Percentiles rank a stretch among this genome's conserved stretches.
These are phyloP conservation scores for Micromys minutus DNA, from an alignment of 2,113 vertebrate species.

Conservation along the genomic window DNA sequence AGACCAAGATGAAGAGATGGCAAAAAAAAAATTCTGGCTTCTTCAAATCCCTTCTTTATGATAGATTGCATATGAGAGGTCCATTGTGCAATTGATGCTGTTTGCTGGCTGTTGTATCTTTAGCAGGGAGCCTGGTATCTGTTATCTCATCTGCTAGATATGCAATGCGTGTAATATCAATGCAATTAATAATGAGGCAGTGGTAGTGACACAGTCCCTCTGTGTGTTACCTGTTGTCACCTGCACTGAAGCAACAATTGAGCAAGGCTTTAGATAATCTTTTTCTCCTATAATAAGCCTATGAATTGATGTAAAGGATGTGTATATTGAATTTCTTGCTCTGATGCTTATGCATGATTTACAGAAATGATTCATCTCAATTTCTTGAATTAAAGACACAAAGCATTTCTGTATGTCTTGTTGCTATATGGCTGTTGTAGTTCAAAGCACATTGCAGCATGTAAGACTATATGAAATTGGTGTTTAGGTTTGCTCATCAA, in stretches of 20 bases:
- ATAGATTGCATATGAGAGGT: not conserved
- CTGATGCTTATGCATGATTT: not conserved
- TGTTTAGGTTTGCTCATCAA: not conserved
- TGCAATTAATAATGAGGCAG: not conserved
- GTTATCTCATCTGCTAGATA: not conserved
- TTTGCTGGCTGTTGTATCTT: not conserved
- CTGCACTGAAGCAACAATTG: not conserved
- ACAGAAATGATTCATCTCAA: not conserved
- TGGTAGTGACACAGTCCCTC: not conserved
- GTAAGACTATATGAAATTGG: not conserved
- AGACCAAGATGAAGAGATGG: too few species aligned
- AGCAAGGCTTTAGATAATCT: not conserved
- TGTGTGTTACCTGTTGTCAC: not conserved
- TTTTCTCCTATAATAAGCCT: not conserved
- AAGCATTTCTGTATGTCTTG: not conserved
- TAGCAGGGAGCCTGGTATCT: not conserved
- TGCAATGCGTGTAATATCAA: not conserved
- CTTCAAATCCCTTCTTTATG: not conserved
- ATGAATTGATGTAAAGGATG: not conserved
- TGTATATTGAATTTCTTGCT: not conserved
- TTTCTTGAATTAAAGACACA: not conserved
- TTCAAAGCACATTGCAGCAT: not conserved
- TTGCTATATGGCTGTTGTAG: not conserved
- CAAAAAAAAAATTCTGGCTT: too few species aligned
- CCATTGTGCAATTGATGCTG: fast-evolving